Conservation (phyloP, 2,888 invertebrate species). For the Aphidoletes aphidimyza region DNA sequence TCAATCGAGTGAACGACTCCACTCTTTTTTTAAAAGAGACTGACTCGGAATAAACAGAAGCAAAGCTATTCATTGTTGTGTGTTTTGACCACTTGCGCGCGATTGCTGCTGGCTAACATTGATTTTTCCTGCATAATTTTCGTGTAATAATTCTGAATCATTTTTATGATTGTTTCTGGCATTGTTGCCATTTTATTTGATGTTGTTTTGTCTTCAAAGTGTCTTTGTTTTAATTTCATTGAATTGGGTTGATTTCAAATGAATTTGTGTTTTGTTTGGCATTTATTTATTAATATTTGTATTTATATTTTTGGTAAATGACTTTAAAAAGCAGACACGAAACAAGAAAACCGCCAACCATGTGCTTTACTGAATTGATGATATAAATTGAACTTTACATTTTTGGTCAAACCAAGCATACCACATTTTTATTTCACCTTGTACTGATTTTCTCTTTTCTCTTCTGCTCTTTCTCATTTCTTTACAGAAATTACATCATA, state of each 20-base stretch:
- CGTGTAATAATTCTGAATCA: background rate
- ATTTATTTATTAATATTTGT: too few relatives aligned
- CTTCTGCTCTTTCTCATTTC: background rate
- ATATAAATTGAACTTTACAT: too few relatives aligned
- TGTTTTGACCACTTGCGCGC: constrained; percentile 34
- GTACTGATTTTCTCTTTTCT: constrained; percentile 17
- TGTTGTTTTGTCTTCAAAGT: background rate
- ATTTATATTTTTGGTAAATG: too few relatives aligned
- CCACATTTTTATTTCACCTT: background rate
- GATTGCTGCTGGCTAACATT: constrained; percentile 11
- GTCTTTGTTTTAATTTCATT: background rate
- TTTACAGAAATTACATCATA: background rate
- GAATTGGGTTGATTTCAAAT: background rate
- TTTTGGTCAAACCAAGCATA: too few relatives aligned
- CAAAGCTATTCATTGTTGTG: background rate
- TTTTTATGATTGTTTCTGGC: background rate
- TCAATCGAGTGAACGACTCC: constrained; percentile 22
- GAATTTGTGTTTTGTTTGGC: too few relatives aligned
- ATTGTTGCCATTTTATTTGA: background rate
- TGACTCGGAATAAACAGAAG: too few relatives aligned
- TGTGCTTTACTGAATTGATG: too few relatives aligned
- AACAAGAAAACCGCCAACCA: too few relatives aligned
- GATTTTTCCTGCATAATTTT: constrained; percentile 12
- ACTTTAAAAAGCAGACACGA: too few relatives aligned
- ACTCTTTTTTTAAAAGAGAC: background rate